These are phyloP conservation scores for Eurytoma adleriae DNA, from an alignment of 2,888 invertebrate species.

Conservation along the genomic window DNA sequence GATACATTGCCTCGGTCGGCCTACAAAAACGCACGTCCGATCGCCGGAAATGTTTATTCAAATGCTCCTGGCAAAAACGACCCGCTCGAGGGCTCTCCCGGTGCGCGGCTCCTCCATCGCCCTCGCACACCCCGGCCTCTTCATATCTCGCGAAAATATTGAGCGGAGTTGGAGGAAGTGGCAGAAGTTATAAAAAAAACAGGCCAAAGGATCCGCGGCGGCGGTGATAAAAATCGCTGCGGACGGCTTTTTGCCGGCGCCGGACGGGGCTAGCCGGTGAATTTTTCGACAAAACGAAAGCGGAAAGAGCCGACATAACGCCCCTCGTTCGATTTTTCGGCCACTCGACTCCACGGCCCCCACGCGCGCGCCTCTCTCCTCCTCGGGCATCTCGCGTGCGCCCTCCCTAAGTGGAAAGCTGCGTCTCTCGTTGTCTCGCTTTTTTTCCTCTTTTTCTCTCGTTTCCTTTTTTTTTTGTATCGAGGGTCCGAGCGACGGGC, in stretches of 20 bases:
- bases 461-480: neutral
- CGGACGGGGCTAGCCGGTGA: neutral
- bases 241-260: constrained; percentile 24
- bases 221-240: constrained; percentile 39
- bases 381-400: neutral
- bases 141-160: constrained; percentile 21
- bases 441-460: neutral
- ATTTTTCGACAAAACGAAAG: constrained; percentile 47
- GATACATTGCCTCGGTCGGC: neutral
- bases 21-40: neutral
- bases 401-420: constrained; percentile 46
- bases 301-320: constrained; percentile 21
- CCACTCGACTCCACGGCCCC: constrained; percentile 20
- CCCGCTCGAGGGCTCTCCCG: constrained; percentile 7
- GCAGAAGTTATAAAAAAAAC: neutral
- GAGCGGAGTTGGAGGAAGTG: constrained; percentile 14
- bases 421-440: constrained; percentile 24
- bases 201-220: neutral
- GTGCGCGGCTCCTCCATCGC: neutral
- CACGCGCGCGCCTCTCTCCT: neutral
- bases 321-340: constrained; percentile 45
- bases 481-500: neutral
- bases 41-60: constrained; percentile 40
- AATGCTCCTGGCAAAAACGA: constrained; percentile 19
- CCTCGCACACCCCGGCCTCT: neutral